Evolutionary conservation across 2,113 vertebrate species (phyloP), one percentile per base, ranked within the genome.

Genomic region (Neodon shergylaensis): DNA sequence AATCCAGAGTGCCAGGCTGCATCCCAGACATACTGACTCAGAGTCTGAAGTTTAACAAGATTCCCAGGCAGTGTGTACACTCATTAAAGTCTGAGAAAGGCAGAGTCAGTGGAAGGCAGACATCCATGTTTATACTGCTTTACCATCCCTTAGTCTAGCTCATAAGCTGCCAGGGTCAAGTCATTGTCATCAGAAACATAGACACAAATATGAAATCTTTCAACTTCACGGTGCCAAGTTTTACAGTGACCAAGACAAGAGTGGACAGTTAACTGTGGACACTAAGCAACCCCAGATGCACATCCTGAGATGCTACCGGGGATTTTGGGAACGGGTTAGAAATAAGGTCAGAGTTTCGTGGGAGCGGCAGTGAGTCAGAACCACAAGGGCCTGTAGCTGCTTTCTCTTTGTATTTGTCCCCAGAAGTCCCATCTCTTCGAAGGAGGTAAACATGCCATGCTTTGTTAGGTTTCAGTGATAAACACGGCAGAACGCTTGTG

Each of bases 401-500:
- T 36, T 42, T 85, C 33, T 28, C 93, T 88, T 26, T n/a, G 82
- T 39, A 14, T 84, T 12, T 49, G 9, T 47, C 54, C 66, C 72
- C 7, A 21, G 21, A 84, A 79, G 95, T 85, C 92, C 0, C 3
- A 1, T 83, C 58, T 33, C 82, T 89, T 61, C 88, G n/a, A 63
- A 66, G 0, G 58, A 90, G 83, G 52, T 96, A 96, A 97, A 96
- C 97, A 97, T 0, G 3, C 88, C 83, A 2, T 7, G 17, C 72
- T 89, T 66, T 88, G 95, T 97, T 95, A 96, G 77, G 95, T 76
- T 93, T 36, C 8, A 73, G 1, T 0, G 54, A 91, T 96, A 97
- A 97, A 97, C 97, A 96, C 47, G 36, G 54, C 85, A n/a, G 94
- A 61, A 9, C 44, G 0, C 86, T 81, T 52, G 28, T 82, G 66